These are phyloP conservation scores for Alviniconcha marisindica DNA, from an alignment of 1,140 invertebrate genomes.

Conservation along the genomic window DNA sequence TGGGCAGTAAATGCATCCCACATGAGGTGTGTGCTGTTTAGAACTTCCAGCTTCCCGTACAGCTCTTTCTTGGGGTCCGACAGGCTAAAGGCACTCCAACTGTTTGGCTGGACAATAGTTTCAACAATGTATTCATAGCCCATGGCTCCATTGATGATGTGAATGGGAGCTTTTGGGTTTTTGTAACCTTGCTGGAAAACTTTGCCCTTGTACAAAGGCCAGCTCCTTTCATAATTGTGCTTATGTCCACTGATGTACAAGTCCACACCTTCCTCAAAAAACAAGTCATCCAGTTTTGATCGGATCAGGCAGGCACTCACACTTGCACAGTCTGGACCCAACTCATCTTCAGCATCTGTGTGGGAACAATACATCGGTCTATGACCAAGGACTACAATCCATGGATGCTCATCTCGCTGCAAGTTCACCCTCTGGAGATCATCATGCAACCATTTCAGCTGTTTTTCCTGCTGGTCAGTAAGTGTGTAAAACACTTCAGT, in stretches of 20 bases:
- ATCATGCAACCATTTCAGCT: constrained; percentile 65
- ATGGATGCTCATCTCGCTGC: constrained; percentile 66
- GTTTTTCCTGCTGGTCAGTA: constrained; percentile 44
- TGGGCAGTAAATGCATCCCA: constrained; percentile 89
- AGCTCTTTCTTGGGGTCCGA: constrained; percentile 58
- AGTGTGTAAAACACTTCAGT: constrained; percentile 61
- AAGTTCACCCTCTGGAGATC: constrained; percentile 62
- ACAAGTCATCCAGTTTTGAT: constrained; percentile 85
- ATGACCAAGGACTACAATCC: constrained; percentile 74
- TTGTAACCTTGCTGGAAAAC: constrained; percentile 75
- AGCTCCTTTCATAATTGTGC: constrained; percentile 95
- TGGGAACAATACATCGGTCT: constrained; percentile 72
- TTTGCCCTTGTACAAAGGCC: constrained; percentile 92
- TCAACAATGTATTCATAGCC: constrained; percentile 72
- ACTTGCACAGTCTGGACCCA: constrained; percentile 77
- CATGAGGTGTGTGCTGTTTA: constrained; percentile 91
- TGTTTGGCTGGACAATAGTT: constrained; percentile 46
- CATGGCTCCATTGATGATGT: constrained; percentile 64
- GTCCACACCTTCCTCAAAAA: constrained; percentile 93
- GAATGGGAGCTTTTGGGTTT: constrained; percentile 64
- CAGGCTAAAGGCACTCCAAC: constrained; percentile 61
- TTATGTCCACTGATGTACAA: constrained; percentile 97
- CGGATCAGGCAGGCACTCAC: constrained; percentile 45
- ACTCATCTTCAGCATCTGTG: constrained; percentile 56
- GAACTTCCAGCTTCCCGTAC: constrained; percentile 88